Evolutionary conservation across 35 echinoderm and acorn worm genomes (phyloP).

Genomic region (Strongylocentrotus purpuratus): DNA sequence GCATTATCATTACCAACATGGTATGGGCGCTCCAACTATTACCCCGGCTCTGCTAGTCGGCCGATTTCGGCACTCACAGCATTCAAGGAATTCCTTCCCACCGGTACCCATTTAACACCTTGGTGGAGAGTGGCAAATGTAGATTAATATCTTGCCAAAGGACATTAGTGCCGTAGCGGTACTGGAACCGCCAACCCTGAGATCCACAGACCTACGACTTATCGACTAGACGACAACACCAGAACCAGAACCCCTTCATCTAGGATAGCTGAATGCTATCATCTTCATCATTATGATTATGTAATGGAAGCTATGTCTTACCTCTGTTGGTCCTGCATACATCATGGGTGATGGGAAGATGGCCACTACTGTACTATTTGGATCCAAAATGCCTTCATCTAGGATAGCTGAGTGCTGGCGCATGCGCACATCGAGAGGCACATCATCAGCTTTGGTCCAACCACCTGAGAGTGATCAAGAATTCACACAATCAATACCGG

Average conservation of each 20-base stretch:
- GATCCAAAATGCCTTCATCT: conserved; percentile 86
- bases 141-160: too few relatives aligned
- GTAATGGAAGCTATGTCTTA: conserved; percentile 30
- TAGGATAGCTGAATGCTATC: conserved; percentile 80
- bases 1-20: too few relatives aligned
- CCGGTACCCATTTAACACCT: too few relatives aligned
- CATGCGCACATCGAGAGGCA: conserved; percentile 92
- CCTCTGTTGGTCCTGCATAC: conserved; percentile 98
- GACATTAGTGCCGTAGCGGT: too few relatives aligned
- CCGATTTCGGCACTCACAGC: too few relatives aligned
- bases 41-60: too few relatives aligned
- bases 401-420: conserved; percentile 91
- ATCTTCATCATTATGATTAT: neutral
- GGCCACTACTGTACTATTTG: conserved; percentile 81
- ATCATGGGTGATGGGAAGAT: conserved; percentile 99
- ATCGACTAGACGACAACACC: too few relatives aligned
- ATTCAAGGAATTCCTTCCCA: too few relatives aligned
- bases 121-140: too few relatives aligned
- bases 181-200: too few relatives aligned
- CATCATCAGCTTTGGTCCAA: conserved; percentile 99
- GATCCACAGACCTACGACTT: too few relatives aligned
- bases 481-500: neutral
- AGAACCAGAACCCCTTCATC: conserved; percentile 90
- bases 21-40: too few relatives aligned
- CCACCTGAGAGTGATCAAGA: conserved; percentile 65